These are phyloP conservation scores for Staurois parvus DNA, from an alignment of 2,797 vertebrate genomes.

Conservation along the genomic window DNA sequence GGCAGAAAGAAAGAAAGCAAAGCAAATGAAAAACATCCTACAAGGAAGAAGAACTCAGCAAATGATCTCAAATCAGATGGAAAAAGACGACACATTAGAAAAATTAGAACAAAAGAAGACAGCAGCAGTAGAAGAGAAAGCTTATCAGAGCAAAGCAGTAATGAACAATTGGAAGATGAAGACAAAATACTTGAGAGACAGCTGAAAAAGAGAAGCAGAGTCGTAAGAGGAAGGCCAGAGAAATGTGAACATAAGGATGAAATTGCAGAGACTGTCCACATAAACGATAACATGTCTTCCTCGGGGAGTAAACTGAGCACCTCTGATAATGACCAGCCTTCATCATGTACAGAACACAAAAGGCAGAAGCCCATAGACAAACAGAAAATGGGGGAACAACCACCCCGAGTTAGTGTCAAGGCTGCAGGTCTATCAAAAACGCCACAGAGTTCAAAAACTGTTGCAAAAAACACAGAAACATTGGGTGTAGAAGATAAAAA, in stretches of 20 bases:
- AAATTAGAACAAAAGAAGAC: not conserved
- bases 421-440: not conserved
- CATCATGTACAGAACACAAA: not conserved
- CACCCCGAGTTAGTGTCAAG: not conserved
- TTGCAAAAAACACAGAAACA: not conserved
- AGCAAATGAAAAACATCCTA: constrained; percentile 17
- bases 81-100: not conserved
- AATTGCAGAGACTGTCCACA: not conserved
- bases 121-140: constrained; percentile 1
- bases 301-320: not conserved
- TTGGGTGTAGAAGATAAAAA: constrained; percentile 8
- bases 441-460: not conserved
- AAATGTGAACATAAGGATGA: not conserved
- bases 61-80: not conserved
- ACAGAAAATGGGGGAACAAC: not conserved
- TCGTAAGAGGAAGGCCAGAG: not conserved
- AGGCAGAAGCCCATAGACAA: constrained; percentile 11
- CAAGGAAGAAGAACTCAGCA: not conserved
- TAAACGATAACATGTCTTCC: not conserved
- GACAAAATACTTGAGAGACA: not conserved
- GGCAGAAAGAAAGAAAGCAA: constrained; percentile 7
- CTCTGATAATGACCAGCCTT: not conserved
- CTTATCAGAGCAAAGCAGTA: not conserved
- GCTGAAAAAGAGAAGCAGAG: constrained; percentile 1
- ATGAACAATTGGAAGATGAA: not conserved